These are phyloP conservation scores for Zaprionus obscuricornis DNA, from an alignment of 2,888 invertebrate species.

Conservation along the genomic window DNA sequence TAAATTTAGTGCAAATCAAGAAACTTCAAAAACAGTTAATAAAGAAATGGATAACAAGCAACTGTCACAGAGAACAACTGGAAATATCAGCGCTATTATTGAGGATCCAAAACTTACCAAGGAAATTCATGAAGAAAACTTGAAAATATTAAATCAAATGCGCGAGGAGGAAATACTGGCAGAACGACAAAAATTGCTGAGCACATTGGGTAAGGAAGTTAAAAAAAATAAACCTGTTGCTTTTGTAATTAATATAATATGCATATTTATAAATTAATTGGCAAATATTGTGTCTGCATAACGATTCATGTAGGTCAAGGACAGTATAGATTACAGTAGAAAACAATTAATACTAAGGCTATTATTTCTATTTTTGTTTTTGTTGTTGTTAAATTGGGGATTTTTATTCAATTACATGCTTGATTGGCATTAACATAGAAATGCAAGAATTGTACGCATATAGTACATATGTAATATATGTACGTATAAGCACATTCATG, in stretches of 20 bases:
- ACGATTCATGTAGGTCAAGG: too few species aligned
- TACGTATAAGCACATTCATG: not conserved
- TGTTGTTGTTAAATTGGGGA: not conserved
- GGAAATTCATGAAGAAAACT: constrained; percentile 90
- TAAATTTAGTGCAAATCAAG: too few species aligned
- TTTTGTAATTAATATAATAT: too few species aligned
- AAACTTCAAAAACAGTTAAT: too few species aligned
- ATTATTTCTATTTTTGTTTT: too few species aligned
- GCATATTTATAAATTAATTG: too few species aligned
- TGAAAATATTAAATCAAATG: constrained; percentile 88
- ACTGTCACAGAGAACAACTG: too few species aligned
- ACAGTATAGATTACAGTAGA: too few species aligned
- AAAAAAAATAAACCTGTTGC: too few species aligned
- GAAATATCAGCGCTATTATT: constrained; percentile 75
- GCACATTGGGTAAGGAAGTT: constrained; percentile 81
- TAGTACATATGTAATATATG: not conserved
- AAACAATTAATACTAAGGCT: constrained; percentile 35
- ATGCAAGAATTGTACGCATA: constrained; percentile 44
- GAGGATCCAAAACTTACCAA: constrained; percentile 84
- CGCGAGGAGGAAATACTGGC: constrained; percentile 89
- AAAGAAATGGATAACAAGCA: too few species aligned
- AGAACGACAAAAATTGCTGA: constrained; percentile 88
- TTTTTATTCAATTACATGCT: constrained; percentile 40
- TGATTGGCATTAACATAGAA: constrained; percentile 33
- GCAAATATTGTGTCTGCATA: too few species aligned